phyloP scores from a whole-genome alignment of 1,140 invertebrate genomes.

The Harlomillsia oculata region DNA sequence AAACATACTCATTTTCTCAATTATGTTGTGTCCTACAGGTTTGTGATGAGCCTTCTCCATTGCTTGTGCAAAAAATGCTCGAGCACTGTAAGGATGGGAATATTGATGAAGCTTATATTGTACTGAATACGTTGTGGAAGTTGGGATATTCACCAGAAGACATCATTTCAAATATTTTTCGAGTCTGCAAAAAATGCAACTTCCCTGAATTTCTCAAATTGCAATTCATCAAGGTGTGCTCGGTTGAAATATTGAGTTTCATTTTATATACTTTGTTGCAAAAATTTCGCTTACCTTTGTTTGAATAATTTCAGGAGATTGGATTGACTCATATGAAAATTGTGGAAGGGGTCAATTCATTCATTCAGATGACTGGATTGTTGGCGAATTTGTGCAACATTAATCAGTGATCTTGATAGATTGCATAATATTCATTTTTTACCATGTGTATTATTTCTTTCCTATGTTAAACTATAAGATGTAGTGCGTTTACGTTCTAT shows the following conservation, averaged over 20 bases:
- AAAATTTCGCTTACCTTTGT: conserved; percentile 21
- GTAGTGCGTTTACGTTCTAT: too few relatives aligned
- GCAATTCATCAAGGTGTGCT: conserved; percentile 68
- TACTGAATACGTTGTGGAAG: conserved; percentile 77
- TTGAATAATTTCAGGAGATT: conserved; percentile 62
- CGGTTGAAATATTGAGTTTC: neutral
- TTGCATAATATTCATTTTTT: too few relatives aligned
- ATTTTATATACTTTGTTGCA: conserved; percentile 16
- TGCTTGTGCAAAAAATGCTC: conserved; percentile 86
- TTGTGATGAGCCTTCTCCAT: conserved; percentile 97
- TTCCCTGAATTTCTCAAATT: conserved; percentile 74
- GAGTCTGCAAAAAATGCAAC: conserved; percentile 77
- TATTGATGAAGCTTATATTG: conserved; percentile 77
- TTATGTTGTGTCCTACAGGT: conserved; percentile 48
- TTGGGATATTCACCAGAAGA: conserved; percentile 93
- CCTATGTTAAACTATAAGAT: too few relatives aligned
- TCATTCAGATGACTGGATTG: conserved; percentile 82
- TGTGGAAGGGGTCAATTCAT: conserved; percentile 72
- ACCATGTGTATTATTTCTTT: too few relatives aligned
- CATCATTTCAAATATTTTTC: conserved; percentile 88
- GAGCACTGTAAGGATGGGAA: conserved; percentile 69
- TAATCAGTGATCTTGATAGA: too few relatives aligned
- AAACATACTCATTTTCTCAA: neutral
- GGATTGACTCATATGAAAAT: conserved; percentile 84
- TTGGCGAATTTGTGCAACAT: conserved; percentile 56